Percentiles rank a stretch among this genome's conserved stretches.
Conservation (phyloP, 2,888 invertebrate genomes). For the Copidosoma aretas region DNA sequence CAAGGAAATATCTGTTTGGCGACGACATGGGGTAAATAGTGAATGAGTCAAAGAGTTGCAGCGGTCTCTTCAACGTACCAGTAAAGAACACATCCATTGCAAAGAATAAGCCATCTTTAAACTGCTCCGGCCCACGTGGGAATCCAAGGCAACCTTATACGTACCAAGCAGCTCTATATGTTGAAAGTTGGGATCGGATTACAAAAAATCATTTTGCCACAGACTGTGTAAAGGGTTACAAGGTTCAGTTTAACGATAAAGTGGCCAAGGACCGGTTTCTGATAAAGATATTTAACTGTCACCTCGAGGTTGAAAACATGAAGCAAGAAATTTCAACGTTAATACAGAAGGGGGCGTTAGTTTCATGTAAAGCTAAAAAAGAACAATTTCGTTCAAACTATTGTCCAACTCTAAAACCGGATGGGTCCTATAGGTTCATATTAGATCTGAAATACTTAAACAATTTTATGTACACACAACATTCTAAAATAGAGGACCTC, state of each 20-base stretch:
- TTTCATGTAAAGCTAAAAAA: not conserved
- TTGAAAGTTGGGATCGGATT: not conserved
- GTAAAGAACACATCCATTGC: too few species aligned
- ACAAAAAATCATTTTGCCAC: not conserved
- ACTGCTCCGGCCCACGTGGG: too few species aligned
- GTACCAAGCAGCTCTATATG: not conserved
- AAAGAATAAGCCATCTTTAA: too few species aligned
- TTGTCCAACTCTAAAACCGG: not conserved
- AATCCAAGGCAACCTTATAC: too few species aligned
- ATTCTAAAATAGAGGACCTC: constrained; percentile 7
- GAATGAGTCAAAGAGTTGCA: too few species aligned
- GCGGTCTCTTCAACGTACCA: too few species aligned
- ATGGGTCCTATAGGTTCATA: not conserved
- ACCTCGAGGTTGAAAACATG: not conserved
- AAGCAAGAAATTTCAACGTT: not conserved
- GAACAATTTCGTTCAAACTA: not conserved
- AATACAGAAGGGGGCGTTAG: not conserved
- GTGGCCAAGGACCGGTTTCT: not conserved
- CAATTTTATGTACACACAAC: not conserved
- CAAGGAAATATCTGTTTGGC: too few species aligned
- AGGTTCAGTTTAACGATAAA: not conserved
- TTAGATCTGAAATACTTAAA: constrained; percentile 1
- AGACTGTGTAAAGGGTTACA: not conserved
- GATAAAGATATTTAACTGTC: not conserved
- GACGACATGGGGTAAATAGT: too few species aligned